phyloP scores from a whole-genome alignment of 1,140 invertebrate genomes.

The Phthorimaea operculella region DNA sequence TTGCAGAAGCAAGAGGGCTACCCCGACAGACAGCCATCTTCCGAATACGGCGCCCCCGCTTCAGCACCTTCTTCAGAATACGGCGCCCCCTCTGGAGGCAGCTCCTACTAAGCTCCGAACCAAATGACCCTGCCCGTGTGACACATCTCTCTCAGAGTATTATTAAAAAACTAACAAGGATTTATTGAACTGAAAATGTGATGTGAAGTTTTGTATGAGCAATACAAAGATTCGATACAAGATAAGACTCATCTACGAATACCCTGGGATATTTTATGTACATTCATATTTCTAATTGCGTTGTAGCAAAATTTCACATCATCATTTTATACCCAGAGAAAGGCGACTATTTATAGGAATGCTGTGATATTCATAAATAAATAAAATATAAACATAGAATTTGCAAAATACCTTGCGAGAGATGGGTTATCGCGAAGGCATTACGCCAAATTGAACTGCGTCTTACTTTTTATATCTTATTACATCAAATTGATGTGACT shows the following conservation, averaged over 20 bases:
- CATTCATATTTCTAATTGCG: too few species aligned
- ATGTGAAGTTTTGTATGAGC: too few species aligned
- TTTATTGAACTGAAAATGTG: too few species aligned
- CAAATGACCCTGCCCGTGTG: conserved; percentile 13
- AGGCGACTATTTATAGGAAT: background rate
- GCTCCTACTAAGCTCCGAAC: conserved; percentile 24
- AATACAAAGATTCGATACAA: too few species aligned
- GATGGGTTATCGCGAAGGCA: conserved; percentile 17
- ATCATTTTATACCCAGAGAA: background rate
- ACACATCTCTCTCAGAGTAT: conserved; percentile 14
- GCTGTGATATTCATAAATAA: background rate
- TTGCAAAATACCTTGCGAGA: conserved; percentile 5
- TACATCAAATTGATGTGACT: conserved; percentile 61
- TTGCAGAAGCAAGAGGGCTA: conserved; percentile 67
- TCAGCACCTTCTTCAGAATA: conserved; percentile 61
- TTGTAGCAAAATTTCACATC: background rate
- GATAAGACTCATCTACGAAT: too few species aligned
- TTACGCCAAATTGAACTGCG: conserved; percentile 31
- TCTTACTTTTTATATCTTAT: conserved; percentile 34
- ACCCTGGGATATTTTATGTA: too few species aligned
- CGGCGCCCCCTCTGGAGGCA: conserved; percentile 48
- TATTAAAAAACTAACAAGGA: background rate
- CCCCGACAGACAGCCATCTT: conserved; percentile 44
- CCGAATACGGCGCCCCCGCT: conserved; percentile 59
- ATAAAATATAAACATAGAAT: background rate